A percentile compares a stretch with the other conserved stretches of the same genome.
Evolutionary conservation across 1,140 invertebrate species (phyloP).

Genomic region (Paramacrobiotus metropolitanus): DNA sequence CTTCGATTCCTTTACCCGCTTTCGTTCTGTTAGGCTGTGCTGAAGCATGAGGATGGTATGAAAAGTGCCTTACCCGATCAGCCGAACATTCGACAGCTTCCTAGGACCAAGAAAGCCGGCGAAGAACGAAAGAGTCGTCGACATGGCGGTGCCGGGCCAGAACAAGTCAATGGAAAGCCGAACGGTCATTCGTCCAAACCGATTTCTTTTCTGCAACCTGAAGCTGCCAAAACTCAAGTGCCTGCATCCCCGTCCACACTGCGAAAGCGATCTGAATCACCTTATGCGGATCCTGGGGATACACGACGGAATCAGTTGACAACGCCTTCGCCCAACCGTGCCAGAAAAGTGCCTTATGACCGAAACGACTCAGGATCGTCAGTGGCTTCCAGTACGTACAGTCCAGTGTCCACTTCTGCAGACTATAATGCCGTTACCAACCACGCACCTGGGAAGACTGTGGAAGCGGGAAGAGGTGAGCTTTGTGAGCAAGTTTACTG

Average conservation of each 20-base stretch:
- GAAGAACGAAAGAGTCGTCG: slow-evolving; percentile 11
- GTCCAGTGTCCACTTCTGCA: not conserved
- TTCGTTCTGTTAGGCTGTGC: slow-evolving; percentile 38
- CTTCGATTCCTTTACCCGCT: too few relatives aligned
- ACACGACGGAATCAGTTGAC: slow-evolving; percentile 10
- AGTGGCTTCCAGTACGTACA: not conserved
- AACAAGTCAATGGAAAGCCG: not conserved
- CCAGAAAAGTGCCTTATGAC: not conserved
- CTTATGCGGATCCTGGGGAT: not conserved
- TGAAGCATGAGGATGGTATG: slow-evolving; percentile 57
- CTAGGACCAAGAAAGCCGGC: slow-evolving; percentile 10
- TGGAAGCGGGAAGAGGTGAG: not conserved
- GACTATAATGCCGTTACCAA: not conserved
- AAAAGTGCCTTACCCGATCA: slow-evolving; percentile 5
- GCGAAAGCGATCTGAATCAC: not conserved
- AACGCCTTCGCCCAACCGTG: slow-evolving; percentile 17
- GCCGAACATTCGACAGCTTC: slow-evolving; percentile 12
- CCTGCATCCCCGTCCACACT: not conserved
- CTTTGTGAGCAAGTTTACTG: not conserved
- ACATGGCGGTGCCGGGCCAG: slow-evolving; percentile 8
- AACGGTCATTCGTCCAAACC: slow-evolving; percentile 12
- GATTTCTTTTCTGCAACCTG: slow-evolving; percentile 1
- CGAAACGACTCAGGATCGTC: not conserved
- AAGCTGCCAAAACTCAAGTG: not conserved
- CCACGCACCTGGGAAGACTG: not conserved